Percentiles rank a stretch among this genome's conserved stretches.
Conservation (phyloP, 2,888 invertebrate genomes). For the Agonum fuliginosum region DNA sequence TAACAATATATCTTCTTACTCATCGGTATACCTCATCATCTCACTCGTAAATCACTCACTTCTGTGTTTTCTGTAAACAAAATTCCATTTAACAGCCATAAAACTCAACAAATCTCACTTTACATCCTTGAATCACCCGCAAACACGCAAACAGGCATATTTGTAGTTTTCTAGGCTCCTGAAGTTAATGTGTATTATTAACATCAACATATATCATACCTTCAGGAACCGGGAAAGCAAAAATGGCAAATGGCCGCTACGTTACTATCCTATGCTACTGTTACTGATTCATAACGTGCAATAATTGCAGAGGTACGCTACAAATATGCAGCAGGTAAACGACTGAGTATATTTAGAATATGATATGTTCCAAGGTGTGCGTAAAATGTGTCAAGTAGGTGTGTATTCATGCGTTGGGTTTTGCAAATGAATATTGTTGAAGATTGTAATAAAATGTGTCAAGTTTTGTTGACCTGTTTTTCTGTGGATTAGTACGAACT, state of each 20-base stretch:
- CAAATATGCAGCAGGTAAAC: slow-evolving; percentile 35
- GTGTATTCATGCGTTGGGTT: too few relatives aligned
- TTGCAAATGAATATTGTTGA: too few relatives aligned
- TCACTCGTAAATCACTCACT: background rate
- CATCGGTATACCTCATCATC: background rate
- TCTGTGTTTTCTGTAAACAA: background rate
- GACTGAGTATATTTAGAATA: background rate
- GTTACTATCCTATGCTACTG: too few relatives aligned
- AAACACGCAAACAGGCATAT: background rate
- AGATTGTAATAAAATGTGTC: too few relatives aligned
- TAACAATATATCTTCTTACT: background rate
- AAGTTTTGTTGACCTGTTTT: too few relatives aligned
- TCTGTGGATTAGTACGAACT: too few relatives aligned
- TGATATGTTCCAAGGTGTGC: too few relatives aligned
- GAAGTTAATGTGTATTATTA: slow-evolving; percentile 45
- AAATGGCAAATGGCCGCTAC: slow-evolving; percentile 27
- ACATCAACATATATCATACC: background rate
- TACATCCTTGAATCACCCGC: background rate
- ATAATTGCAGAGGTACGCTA: slow-evolving; percentile 32
- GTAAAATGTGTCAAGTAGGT: too few relatives aligned
- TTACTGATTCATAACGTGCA: slow-evolving; percentile 53
- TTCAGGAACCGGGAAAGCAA: slow-evolving; percentile 22
- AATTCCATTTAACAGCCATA: background rate
- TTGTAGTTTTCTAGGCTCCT: background rate
- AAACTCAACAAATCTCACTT: background rate